Base-by-base conservation (phyloP, 2,888 invertebrate species). In the Caenorhabditis panamensis region DNA sequence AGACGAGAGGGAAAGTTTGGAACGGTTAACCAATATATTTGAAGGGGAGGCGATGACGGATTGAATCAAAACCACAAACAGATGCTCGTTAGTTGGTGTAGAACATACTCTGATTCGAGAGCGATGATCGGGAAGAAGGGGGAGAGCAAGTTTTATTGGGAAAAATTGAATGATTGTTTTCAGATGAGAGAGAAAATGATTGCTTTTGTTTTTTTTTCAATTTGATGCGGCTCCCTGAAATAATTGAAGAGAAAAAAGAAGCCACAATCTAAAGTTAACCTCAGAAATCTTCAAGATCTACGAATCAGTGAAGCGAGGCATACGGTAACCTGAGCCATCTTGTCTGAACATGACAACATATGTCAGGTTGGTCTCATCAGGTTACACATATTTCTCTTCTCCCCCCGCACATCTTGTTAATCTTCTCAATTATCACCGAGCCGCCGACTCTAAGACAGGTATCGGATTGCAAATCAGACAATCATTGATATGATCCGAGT, bases 321-420 rank as follows among this genome's bases (percentile, higher is more conserved):
- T 79, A 80, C 80, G 63, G 80, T 80, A 80, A 80, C 69, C 64
- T 75, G 80, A 75, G 68, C 51, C 66, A 20, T 54, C 71, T 75
- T 75, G 80, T 75, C 69, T 75, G 75, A 80, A 80, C 75, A 76
- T 80, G 75, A 75, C 69, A 80, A 76, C 80, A 80, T 63, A 80
- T 80, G 80, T 80, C 80, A 69, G 63, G 51, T 73, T 64, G 62
- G 66, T 71, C 61, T 79, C 79, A 62, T 75, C 75, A 59, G 59
- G 59, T 80, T 80, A 75, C 80, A 80, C 79, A 49, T 49, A 49
- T 49, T 44, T 47, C 37, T 78, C 59, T 41, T 49, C 54, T 56
- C 31, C 53, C 26, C 24, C 75, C 75, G 66, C 66, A 66, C 67
- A 69, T 69, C 77, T 72, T 71, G 68, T 80, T 80, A 73, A 79